These are phyloP conservation scores for Sebastiscus albofasciatus DNA, from an alignment of 2,797 vertebrate genomes.

Conservation along the genomic window DNA sequence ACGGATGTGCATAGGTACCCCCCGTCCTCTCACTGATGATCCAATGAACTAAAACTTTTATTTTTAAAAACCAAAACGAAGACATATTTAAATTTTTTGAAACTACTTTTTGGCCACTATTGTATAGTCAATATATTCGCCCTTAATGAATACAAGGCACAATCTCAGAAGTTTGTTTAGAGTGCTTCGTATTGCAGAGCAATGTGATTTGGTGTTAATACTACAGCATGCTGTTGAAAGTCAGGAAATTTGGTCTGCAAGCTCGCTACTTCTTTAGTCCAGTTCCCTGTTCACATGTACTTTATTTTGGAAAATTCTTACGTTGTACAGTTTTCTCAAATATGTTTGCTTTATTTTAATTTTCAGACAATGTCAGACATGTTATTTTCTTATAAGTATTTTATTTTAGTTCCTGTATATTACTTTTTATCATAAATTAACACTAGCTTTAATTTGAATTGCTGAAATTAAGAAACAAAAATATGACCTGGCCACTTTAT, in stretches of 20 bases:
- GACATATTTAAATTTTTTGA: constrained; percentile 75
- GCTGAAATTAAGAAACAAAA: constrained; percentile 78
- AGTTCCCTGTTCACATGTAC: constrained; percentile 74
- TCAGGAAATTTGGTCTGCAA: constrained; percentile 77
- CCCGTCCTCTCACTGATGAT: constrained; percentile 59
- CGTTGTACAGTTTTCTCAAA: constrained; percentile 84
- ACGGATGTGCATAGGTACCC: constrained; percentile 73
- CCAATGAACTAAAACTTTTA: constrained; percentile 49
- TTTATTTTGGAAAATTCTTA: constrained; percentile 77
- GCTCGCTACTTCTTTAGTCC: constrained; percentile 77
- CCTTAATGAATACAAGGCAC: constrained; percentile 69
- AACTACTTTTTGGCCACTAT: constrained; percentile 76
- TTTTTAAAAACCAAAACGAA: constrained; percentile 72
- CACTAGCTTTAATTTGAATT: constrained; percentile 93
- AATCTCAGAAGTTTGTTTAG: constrained; percentile 76
- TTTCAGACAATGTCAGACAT: constrained; percentile 87
- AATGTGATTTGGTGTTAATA: constrained; percentile 79
- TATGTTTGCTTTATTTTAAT: constrained; percentile 86
- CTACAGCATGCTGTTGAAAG: constrained; percentile 78
- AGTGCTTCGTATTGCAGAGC: constrained; percentile 76
- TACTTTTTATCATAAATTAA: constrained; percentile 91
- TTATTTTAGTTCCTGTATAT: constrained; percentile 91
- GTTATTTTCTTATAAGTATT: constrained; percentile 86
- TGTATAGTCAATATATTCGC: constrained; percentile 75
- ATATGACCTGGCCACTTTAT: constrained; percentile 86